Conservation (phyloP, 1,140 invertebrate species). For the Oppia nitens region DNA sequence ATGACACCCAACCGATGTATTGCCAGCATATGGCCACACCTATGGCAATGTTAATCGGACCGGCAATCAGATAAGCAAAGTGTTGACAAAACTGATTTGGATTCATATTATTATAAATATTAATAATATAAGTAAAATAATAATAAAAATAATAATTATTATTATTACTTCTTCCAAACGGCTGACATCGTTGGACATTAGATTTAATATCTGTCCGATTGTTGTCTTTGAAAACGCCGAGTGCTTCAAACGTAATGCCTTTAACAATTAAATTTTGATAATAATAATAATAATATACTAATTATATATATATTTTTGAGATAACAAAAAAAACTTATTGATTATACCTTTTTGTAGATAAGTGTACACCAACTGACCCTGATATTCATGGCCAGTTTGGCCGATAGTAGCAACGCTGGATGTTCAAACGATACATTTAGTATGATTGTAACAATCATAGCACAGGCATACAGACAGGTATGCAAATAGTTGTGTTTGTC, state of each 20-base stretch:
- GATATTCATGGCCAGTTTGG: slow-evolving; percentile 6
- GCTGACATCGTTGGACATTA: slow-evolving; percentile 64
- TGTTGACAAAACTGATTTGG: slow-evolving; percentile 22
- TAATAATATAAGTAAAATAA: no score
- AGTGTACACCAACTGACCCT: slow-evolving; percentile 7
- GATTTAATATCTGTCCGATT: slow-evolving; percentile 73
- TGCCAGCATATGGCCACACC: slow-evolving; percentile 17
- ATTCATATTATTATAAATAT: background rate
- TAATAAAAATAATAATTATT: no score
- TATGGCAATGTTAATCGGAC: slow-evolving; percentile 51
- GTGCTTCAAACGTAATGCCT: slow-evolving; percentile 33
- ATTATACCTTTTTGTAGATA: slow-evolving; percentile 11
- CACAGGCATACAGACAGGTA: slow-evolving; percentile 6
- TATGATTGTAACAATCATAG: slow-evolving; percentile 3
- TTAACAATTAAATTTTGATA: no score
- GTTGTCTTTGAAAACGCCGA: slow-evolving; percentile 54
- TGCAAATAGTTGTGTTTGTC: background rate
- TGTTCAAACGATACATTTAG: slow-evolving; percentile 1
- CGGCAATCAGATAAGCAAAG: slow-evolving; percentile 32
- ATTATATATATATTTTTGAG: background rate
- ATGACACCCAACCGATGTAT: slow-evolving; percentile 25
- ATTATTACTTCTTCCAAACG: slow-evolving; percentile 32
- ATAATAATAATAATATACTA: background rate
- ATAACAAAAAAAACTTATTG: no score
- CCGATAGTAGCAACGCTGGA: background rate